These are phyloP conservation scores for Portevinia maculata DNA, from an alignment of 2,888 invertebrate species.

Conservation along the genomic window DNA sequence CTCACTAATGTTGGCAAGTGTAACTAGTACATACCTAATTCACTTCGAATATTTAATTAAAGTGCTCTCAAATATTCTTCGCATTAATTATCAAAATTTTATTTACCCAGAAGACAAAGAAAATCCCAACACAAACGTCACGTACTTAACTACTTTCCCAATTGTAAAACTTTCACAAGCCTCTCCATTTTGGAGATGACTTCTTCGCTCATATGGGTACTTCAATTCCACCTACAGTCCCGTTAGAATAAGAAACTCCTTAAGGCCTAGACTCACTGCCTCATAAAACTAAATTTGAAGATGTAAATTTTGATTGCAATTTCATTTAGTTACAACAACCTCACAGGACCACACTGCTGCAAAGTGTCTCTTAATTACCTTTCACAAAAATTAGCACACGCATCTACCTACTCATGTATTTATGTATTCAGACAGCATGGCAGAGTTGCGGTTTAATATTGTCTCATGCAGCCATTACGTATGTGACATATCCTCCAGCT, in stretches of 20 bases:
- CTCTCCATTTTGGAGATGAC: constrained; percentile 27
- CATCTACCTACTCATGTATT: neutral
- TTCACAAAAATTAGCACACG: constrained; percentile 29
- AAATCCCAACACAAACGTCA: neutral
- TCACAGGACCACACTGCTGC: constrained; percentile 28
- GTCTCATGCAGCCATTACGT: constrained; percentile 17
- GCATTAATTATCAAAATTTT: constrained; percentile 39
- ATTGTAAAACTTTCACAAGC: constrained; percentile 27
- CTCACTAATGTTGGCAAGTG: constrained; percentile 7
- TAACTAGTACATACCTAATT: neutral
- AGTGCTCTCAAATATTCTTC: constrained; percentile 25
- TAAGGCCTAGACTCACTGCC: neutral
- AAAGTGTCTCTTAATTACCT: constrained; percentile 59
- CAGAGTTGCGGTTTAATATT: constrained; percentile 42
- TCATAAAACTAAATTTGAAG: constrained; percentile 24
- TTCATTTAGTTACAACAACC: constrained; percentile 36
- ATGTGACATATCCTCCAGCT: constrained; percentile 28
- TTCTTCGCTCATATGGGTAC: constrained; percentile 20
- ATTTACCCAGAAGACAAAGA: neutral
- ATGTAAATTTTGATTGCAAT: constrained; percentile 52
- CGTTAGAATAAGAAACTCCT: neutral
- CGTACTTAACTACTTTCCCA: neutral
- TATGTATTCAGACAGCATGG: neutral
- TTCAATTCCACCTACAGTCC: neutral
- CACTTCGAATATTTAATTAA: constrained; percentile 51